Conservation (phyloP, 2,888 invertebrate genomes). For the Ectemnius continuus region DNA sequence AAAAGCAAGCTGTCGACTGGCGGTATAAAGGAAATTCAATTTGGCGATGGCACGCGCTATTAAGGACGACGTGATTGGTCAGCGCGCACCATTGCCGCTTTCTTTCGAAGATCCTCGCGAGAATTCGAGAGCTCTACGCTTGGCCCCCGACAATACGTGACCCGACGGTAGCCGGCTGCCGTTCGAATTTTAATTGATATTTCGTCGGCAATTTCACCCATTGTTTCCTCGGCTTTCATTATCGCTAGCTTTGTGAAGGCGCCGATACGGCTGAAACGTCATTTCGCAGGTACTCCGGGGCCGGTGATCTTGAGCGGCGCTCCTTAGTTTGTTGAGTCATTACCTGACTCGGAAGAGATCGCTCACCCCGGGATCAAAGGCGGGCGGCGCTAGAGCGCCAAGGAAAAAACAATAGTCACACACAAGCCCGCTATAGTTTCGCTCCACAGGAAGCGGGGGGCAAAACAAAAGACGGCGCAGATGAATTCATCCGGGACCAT, state of each 20-base stretch:
- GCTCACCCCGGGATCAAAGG: not conserved
- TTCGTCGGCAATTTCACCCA: constrained; percentile 56
- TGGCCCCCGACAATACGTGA: constrained; percentile 46
- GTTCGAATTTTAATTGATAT: constrained; percentile 71
- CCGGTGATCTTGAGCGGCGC: constrained; percentile 32
- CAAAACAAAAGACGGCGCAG: no score
- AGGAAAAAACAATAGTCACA: constrained; percentile 21
- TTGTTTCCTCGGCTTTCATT: constrained; percentile 61
- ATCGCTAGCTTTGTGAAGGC: constrained; percentile 64
- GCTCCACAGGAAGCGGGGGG: not conserved
- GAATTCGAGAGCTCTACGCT: constrained; percentile 30
- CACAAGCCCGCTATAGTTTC: not conserved
- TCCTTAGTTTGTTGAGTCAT: constrained; percentile 68
- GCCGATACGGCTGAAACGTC: constrained; percentile 66
- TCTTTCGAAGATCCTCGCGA: not conserved
- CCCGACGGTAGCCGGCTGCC: constrained; percentile 32
- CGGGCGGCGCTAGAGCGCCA: constrained; percentile 10
- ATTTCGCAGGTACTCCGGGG: constrained; percentile 54
- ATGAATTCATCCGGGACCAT: no score
- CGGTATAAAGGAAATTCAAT: constrained; percentile 7
- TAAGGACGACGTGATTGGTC: constrained; percentile 33
- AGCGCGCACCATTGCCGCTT: constrained; percentile 11
- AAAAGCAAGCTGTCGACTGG: constrained; percentile 3
- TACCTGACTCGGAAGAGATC: constrained; percentile 51
- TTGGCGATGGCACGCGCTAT: constrained; percentile 24